These are phyloP conservation scores for Sterrhoptilus dennistouni DNA, from an alignment of 2,113 vertebrate species.

Conservation along the genomic window DNA sequence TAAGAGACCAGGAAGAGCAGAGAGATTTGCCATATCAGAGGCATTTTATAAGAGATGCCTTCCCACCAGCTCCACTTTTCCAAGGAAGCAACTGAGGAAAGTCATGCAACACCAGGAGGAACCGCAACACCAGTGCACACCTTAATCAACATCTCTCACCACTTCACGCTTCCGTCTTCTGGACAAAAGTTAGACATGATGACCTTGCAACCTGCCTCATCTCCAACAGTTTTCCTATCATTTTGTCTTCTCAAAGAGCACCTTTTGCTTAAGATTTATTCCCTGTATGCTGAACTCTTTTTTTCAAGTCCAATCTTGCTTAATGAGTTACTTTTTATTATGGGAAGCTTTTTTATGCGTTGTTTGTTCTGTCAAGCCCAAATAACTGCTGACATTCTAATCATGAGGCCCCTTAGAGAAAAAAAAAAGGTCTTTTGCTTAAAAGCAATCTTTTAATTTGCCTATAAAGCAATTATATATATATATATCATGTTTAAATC, in stretches of 20 bases:
- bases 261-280: background rate
- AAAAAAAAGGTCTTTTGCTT: background rate
- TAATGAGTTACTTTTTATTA: constrained; percentile 57
- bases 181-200: background rate
- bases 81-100: background rate
- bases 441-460: constrained; percentile 10
- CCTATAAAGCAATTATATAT: background rate
- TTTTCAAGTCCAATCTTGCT: constrained; percentile 57
- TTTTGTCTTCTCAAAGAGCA: background rate
- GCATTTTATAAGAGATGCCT: background rate
- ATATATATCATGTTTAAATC: background rate
- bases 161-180: background rate
- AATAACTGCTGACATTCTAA: constrained; percentile 56
- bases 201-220: background rate
- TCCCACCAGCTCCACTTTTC: background rate
- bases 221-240: background rate
- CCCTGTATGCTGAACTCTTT: constrained; percentile 36
- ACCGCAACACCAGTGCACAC: rapidly evolving
- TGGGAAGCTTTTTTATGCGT: background rate
- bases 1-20: background rate
- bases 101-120: rapidly evolving
- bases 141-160: background rate
- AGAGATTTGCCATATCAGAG: background rate
- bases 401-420: background rate
- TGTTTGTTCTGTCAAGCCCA: constrained; percentile 62